These are phyloP conservation scores for Zophobas atratus DNA, from an alignment of 1,140 invertebrate species.

Conservation along the genomic window DNA sequence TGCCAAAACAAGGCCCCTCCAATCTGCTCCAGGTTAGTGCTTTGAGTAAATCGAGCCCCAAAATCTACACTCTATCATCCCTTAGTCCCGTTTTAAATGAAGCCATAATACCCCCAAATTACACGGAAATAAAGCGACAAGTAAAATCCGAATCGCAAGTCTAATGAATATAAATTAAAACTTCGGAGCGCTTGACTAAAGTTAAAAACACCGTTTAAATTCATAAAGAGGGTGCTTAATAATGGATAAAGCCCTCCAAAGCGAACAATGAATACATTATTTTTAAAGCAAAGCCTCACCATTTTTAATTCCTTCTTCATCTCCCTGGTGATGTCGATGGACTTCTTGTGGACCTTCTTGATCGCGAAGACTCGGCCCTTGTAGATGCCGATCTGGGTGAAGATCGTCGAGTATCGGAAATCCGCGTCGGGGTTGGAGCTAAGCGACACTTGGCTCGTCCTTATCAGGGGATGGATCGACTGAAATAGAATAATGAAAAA, in stretches of 20 bases:
- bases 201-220: constrained; percentile 1
- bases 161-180: constrained; percentile 10
- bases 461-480: constrained; percentile 73
- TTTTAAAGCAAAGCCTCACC: constrained; percentile 70
- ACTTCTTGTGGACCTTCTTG: constrained; percentile 87
- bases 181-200: neutral
- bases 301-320: constrained; percentile 97
- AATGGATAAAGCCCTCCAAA: neutral
- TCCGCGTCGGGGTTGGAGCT: constrained; percentile 89
- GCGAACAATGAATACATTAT: neutral
- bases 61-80: constrained; percentile 16
- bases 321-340: constrained; percentile 90
- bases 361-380: constrained; percentile 90
- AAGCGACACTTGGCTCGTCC: constrained; percentile 89
- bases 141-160: neutral
- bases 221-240: neutral
- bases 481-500: constrained; percentile 51
- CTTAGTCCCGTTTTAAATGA: neutral
- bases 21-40: constrained; percentile 6
- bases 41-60: neutral
- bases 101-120: neutral
- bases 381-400: constrained; percentile 91
- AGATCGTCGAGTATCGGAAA: constrained; percentile 89
- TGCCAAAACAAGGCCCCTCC: neutral
- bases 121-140: neutral